Base-by-base conservation (phyloP, 2,888 invertebrate species). In the Autographa gamma region DNA sequence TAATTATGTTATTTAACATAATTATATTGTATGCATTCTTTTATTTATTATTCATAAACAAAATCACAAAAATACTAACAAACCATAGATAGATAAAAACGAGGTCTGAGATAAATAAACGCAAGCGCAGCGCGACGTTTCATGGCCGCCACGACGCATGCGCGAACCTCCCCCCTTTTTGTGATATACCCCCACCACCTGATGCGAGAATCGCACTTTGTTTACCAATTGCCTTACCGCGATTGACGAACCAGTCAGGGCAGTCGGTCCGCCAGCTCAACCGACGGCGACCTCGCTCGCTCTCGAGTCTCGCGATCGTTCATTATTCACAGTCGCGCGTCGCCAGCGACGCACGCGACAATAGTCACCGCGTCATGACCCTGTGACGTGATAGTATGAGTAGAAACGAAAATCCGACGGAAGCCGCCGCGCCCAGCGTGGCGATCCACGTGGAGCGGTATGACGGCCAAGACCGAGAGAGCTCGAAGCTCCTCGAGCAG, bases 251-350 rank as follows among this genome's bases (percentile, higher is more conserved):
- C 90, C 92, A 95, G 95, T 89, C 88, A 82, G 85, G 80, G 89
- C 89, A 86, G 88, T 94, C 92, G 90, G 92, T 92, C 92, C 91
- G 92, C 88, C 90, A 90, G 85, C 91, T 86, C 98, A 81, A 97
- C 98, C 87, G 98, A 98, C 85, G 97, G 98, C 87, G 98, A 98
- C 85, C 98, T 98, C 85, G 95, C 98, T 85, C 98, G 94, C 98
- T 98, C 96, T 98, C 88, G 90, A 83, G 88, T 98, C 96, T 98
- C 88, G 90, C 83, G 88, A 83, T 82, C 87, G 87, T 89, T 86
- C 86, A 88, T 90, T 90, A 90, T 90, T 91, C 88, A 85, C 85
- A 90, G 92, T 90, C 92, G 92, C 93, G 93, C 93, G 94, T 91
- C 92, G 93, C 88, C 87, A 87, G 89, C 93, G 93, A 89, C 93